phyloP scores from a whole-genome alignment of 2,888 invertebrate genomes.

The Platypus cylindrus region DNA sequence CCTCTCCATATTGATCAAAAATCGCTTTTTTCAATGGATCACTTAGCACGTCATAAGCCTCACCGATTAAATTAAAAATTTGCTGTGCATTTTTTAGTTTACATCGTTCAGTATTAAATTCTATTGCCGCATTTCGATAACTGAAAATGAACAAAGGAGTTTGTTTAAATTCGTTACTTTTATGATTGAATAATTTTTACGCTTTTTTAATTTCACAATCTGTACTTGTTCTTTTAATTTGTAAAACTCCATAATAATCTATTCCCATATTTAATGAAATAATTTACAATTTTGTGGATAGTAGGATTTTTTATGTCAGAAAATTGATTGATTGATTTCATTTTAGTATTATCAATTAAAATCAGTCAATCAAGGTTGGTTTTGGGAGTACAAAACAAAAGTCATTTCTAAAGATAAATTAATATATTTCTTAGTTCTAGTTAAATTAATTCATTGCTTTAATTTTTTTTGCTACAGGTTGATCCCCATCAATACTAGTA shows the following conservation, averaged over 20 bases:
- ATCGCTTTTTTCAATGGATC: slow-evolving; percentile 56
- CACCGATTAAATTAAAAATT: slow-evolving; percentile 53
- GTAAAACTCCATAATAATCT: slow-evolving; percentile 68
- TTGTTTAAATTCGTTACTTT: slow-evolving; percentile 1
- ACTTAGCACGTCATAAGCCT: slow-evolving; percentile 68
- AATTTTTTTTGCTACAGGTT: no score
- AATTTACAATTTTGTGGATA: no score
- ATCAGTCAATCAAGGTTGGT: no score
- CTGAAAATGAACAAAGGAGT: slow-evolving; percentile 7
- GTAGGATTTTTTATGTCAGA: no score
- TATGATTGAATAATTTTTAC: slow-evolving; percentile 29
- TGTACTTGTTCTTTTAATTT: slow-evolving; percentile 49
- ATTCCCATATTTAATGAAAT: slow-evolving; percentile 51
- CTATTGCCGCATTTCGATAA: slow-evolving; percentile 37
- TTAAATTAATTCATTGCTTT: no score
- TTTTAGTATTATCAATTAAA: no score
- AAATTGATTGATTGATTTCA: no score
- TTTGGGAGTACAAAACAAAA: no score
- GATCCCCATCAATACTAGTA: no score
- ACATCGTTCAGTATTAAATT: slow-evolving; percentile 39
- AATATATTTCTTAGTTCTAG: no score
- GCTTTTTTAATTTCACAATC: slow-evolving; percentile 62
- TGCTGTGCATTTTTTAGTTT: slow-evolving; percentile 45
- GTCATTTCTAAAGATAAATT: no score
- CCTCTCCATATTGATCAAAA: slow-evolving; percentile 84